phyloP scores from a whole-genome alignment of 1,140 invertebrate genomes.

The Bombyx mandarina region DNA sequence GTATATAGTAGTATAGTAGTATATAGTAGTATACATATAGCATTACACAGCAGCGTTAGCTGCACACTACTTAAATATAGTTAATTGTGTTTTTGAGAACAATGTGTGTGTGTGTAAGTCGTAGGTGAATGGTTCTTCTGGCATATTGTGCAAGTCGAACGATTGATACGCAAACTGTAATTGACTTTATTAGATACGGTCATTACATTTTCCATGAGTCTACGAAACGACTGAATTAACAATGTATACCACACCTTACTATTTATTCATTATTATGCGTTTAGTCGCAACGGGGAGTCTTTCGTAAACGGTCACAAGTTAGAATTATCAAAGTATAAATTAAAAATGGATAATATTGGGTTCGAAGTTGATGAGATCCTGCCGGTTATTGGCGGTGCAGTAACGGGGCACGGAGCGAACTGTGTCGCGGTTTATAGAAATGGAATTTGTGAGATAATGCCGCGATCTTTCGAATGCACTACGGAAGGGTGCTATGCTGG shows the following conservation, averaged over 20 bases:
- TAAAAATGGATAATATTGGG: conserved; percentile 32
- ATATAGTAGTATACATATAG: no score
- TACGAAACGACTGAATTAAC: conserved; percentile 28
- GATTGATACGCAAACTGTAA: conserved; percentile 4
- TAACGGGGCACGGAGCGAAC: conserved; percentile 1
- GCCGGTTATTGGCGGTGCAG: conserved; percentile 10
- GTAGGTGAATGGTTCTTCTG: no score
- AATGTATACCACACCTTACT: conserved; percentile 24
- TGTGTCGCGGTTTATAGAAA: conserved; percentile 18
- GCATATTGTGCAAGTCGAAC: background rate
- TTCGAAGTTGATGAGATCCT: conserved; percentile 25
- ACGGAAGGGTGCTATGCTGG: conserved; percentile 4
- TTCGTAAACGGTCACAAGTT: background rate
- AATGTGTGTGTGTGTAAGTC: no score
- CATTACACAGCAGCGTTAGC: no score
- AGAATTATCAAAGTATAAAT: background rate
- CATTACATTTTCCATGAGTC: conserved; percentile 15
- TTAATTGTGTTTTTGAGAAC: no score
- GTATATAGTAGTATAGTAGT: no score
- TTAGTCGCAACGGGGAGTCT: conserved; percentile 10
- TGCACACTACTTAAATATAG: no score
- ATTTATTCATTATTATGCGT: conserved; percentile 18
- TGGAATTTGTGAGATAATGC: background rate
- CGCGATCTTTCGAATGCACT: background rate
- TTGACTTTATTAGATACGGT: conserved; percentile 5